Evolutionary conservation across 2,888 invertebrate species (phyloP).

Genomic region (Aleiodes alternator): DNA sequence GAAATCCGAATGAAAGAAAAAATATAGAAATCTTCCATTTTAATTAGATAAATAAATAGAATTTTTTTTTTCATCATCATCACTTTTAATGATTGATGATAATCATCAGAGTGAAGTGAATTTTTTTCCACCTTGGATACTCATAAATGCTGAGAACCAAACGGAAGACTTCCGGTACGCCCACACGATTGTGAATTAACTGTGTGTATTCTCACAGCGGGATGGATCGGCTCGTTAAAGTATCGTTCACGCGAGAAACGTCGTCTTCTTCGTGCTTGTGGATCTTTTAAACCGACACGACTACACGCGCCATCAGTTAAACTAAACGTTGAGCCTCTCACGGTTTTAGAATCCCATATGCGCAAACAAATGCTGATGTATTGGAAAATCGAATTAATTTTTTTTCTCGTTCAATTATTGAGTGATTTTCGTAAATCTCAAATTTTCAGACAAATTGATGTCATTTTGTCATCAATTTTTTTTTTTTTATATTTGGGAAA

Average conservation of each 20-base stretch:
- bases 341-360: slow-evolving; percentile 17
- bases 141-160: slow-evolving; percentile 48
- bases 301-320: slow-evolving; percentile 53
- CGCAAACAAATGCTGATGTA: too few relatives aligned
- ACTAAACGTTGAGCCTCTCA: slow-evolving; percentile 48
- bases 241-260: slow-evolving; percentile 42
- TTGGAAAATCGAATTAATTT: too few relatives aligned
- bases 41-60: background rate
- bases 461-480: too few relatives aligned
- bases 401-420: too few relatives aligned
- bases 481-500: too few relatives aligned
- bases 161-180: slow-evolving; percentile 65
- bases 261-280: slow-evolving; percentile 41
- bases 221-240: slow-evolving; percentile 45
- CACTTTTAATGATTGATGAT: background rate
- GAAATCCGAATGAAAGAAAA: too few relatives aligned
- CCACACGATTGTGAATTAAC: slow-evolving; percentile 53
- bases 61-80: background rate
- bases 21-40: too few relatives aligned
- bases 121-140: background rate
- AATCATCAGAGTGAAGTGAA: slow-evolving; percentile 7
- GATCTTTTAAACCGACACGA: slow-evolving; percentile 48
- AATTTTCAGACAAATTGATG: too few relatives aligned
- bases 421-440: too few relatives aligned
- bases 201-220: slow-evolving; percentile 8